phyloP scores from a whole-genome alignment of 2,797 vertebrate species.

The Trachops cirrhosus region DNA sequence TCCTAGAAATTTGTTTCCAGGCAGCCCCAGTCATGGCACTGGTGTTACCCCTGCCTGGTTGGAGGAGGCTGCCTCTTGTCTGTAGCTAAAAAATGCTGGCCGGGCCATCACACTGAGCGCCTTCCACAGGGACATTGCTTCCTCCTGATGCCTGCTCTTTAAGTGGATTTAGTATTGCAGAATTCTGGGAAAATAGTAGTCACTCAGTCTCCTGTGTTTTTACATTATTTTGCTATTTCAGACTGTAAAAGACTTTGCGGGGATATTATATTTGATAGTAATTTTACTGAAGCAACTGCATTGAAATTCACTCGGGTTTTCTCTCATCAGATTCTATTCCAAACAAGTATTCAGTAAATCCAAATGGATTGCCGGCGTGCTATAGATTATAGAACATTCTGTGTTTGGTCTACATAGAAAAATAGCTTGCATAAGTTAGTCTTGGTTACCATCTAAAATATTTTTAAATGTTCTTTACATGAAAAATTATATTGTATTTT shows the following conservation, averaged over 20 bases:
- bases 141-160: not conserved
- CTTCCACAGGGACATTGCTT: not conserved
- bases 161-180: not conserved
- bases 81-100: not conserved
- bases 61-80: not conserved
- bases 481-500: constrained; percentile 72
- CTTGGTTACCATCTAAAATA: constrained; percentile 64
- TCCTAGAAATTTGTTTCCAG: not conserved
- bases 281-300: not conserved
- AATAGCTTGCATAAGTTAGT: constrained; percentile 55
- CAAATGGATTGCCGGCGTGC: constrained; percentile 15
- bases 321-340: constrained; percentile 22
- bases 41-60: not conserved
- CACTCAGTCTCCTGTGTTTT: constrained; percentile 3
- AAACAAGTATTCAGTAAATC: constrained; percentile 48
- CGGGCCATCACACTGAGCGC: not conserved
- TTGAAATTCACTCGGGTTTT: constrained; percentile 35
- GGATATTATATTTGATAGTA: not conserved
- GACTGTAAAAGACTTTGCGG: not conserved
- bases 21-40: not conserved
- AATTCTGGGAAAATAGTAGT: not conserved
- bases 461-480: constrained; percentile 71
- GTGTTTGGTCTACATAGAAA: constrained; percentile 32
- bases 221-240: constrained; percentile 10
- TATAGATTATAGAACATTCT: constrained; percentile 3